Base-by-base conservation (phyloP, 23 tunicate species). In the Halocynthia roretzi region DNA sequence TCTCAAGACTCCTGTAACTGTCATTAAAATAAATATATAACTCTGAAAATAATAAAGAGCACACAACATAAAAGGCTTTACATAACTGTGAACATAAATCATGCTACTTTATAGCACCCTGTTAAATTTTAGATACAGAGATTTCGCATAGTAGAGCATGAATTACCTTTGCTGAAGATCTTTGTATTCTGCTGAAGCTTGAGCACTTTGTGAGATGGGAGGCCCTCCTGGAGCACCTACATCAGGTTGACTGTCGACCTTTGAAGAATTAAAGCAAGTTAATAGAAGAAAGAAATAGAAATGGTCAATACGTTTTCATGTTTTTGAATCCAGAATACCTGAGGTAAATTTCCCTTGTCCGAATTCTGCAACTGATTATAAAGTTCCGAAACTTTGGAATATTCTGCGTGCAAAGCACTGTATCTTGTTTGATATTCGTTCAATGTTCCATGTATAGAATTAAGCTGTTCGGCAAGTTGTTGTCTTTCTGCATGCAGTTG, bases 351-450 rank as follows among this genome's bases (percentile, higher is more conserved):
- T 31, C 4, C 44, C 44, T 31, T 31, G 44, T 31, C 44, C 44
- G 44, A 31, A 31, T 31, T 31, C 44, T 31, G 44, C 44, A 31
- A 31, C 8, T 60, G 80, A 52, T 80, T 71, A 68, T 49, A 8
- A 14, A 76, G 76, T 61, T 76, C 77, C 0, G 14, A 50, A 22
- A 76, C 58, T 75, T 76, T 82, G 44, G 17, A 14, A 75, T 87
- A 82, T 65, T 82, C 83, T 23, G 76, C 50, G 52, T 77, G 86
- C 50, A 82, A 68, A 44, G 77, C 72, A 17, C 71, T 71, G 73
- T 82, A 87, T 50, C 85, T 81, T 50, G 71, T 54, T 62, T 87
- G 86, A 66, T 87, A 87, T 69, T 87, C 82, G 56, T 82, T 86
- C 55, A 82, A 52, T 21, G 72, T 68, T 31, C 51, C 54, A 51